phyloP scores from a whole-genome alignment of 2,797 vertebrate species.

The Platyrinchus mystaceus region DNA sequence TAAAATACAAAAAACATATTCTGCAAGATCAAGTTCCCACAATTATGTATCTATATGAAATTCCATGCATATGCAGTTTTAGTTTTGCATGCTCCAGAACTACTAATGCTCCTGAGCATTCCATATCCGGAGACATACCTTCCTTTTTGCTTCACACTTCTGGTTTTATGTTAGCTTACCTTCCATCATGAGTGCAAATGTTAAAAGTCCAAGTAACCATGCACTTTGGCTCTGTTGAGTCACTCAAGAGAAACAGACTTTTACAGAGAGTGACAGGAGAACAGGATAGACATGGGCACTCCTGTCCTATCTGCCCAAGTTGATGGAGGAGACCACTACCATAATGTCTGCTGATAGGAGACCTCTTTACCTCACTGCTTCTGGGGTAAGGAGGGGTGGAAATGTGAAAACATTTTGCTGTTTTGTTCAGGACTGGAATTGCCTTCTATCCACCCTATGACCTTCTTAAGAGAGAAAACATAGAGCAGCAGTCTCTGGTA shows the following conservation, averaged over 20 bases:
- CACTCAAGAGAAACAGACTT: background rate
- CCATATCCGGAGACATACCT: background rate
- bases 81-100: background rate
- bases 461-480: background rate
- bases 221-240: background rate
- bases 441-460: background rate
- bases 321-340: background rate
- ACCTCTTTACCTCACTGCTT: background rate
- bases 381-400: background rate
- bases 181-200: background rate
- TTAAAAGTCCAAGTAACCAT: background rate
- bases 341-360: background rate
- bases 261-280: background rate
- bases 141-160: background rate
- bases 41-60: background rate
- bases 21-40: background rate
- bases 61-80: background rate
- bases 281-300: background rate
- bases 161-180: background rate
- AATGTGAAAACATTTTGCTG: background rate
- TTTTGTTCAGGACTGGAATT: background rate
- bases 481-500: background rate
- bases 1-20: background rate
- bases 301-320: background rate
- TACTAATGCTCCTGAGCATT: background rate